A percentile compares a stretch with the other conserved stretches of the same genome.
These are phyloP conservation scores for Potorous gilbertii DNA, from an alignment of 2,797 vertebrate species.

Conservation along the genomic window DNA sequence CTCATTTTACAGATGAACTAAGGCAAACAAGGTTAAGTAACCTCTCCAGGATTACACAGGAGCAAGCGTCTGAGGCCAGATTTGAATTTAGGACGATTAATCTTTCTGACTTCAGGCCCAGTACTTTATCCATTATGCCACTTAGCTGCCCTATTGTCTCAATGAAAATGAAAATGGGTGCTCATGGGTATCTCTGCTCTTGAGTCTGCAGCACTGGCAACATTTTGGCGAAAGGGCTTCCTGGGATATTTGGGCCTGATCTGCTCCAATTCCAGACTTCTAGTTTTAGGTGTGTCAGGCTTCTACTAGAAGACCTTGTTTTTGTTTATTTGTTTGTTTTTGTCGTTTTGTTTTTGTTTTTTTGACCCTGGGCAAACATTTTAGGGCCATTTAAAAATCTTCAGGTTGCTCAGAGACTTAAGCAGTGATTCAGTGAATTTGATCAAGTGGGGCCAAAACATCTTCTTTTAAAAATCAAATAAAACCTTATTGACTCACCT, in stretches of 20 bases:
- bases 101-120: background rate
- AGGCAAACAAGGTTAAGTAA: background rate
- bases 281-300: background rate
- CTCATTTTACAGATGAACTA: background rate
- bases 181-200: background rate
- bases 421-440: constrained; percentile 36
- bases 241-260: background rate
- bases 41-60: background rate
- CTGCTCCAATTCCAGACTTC: constrained; percentile 29
- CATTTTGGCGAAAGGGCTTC: constrained; percentile 1
- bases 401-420: constrained; percentile 12
- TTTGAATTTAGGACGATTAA: background rate
- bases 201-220: background rate
- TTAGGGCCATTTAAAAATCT: constrained; percentile 44
- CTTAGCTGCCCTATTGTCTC: background rate
- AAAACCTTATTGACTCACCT: background rate
- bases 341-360: background rate
- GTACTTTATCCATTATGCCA: background rate
- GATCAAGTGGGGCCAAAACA: constrained; percentile 44
- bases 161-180: background rate
- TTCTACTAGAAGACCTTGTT: constrained; percentile 9
- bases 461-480: constrained; percentile 44
- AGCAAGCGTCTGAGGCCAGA: background rate
- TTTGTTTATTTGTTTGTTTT: background rate
- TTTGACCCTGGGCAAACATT: constrained; percentile 14